These are phyloP conservation scores for Drosophila kanapiae DNA, from an alignment of 1,140 invertebrate genomes.

Conservation along the genomic window DNA sequence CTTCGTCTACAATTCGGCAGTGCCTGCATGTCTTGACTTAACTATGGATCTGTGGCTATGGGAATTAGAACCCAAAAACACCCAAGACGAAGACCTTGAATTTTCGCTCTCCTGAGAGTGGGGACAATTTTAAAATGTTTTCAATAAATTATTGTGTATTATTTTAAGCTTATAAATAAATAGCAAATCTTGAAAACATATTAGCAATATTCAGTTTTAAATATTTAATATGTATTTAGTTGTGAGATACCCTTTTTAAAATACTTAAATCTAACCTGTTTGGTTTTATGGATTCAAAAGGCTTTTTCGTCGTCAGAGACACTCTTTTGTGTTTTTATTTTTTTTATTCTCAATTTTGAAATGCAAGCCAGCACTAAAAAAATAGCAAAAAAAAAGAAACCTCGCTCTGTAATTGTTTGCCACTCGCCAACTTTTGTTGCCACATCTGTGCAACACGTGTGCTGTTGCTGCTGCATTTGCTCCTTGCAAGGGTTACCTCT, in stretches of 20 bases:
- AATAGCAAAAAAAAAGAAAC: neutral
- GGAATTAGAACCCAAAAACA: slow-evolving; percentile 23
- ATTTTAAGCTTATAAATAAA: neutral
- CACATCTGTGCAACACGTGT: slow-evolving; percentile 52
- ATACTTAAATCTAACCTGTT: too few species aligned
- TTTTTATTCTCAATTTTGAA: neutral
- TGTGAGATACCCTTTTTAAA: too few species aligned
- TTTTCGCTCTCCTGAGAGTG: neutral
- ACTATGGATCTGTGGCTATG: slow-evolving; percentile 41
- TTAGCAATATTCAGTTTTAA: neutral
- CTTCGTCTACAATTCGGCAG: neutral
- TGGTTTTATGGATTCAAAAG: neutral
- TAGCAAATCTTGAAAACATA: neutral
- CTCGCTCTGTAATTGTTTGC: slow-evolving; percentile 33
- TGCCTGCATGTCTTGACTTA: slow-evolving; percentile 5
- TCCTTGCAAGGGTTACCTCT: slow-evolving; percentile 14
- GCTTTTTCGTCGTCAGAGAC: neutral
- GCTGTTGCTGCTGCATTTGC: slow-evolving; percentile 23
- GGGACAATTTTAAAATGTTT: neutral
- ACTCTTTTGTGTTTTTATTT: neutral
- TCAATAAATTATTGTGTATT: neutral
- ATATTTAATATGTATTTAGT: neutral
- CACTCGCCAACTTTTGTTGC: slow-evolving; percentile 42
- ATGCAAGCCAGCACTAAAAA: neutral
- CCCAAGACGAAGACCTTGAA: slow-evolving; percentile 16